These are phyloP conservation scores for Tortrix viridana DNA, from an alignment of 2,888 invertebrate species.

Conservation along the genomic window DNA sequence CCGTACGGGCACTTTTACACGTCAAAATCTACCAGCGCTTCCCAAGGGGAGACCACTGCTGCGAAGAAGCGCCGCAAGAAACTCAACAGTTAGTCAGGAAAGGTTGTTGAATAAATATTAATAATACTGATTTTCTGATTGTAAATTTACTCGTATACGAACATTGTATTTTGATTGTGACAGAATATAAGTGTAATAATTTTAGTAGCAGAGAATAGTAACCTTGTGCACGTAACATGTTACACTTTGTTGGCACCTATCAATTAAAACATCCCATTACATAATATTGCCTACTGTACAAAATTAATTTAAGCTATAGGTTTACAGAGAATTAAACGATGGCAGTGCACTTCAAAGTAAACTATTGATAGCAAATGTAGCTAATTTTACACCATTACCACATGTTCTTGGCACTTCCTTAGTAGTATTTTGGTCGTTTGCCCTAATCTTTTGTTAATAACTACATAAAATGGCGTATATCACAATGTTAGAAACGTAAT, in stretches of 20 bases:
- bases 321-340: slow-evolving; percentile 9
- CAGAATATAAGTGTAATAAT: too few species aligned
- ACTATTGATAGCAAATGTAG: slow-evolving; percentile 45
- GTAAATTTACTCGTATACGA: too few species aligned
- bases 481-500: slow-evolving; percentile 5
- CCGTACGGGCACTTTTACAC: too few species aligned
- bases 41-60: too few species aligned
- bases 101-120: too few species aligned
- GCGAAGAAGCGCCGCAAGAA: too few species aligned
- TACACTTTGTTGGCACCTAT: slow-evolving; percentile 17
- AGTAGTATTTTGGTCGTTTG: slow-evolving; percentile 66
- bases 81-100: too few species aligned
- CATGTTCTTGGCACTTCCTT: slow-evolving; percentile 63
- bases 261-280: slow-evolving; percentile 20
- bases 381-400: slow-evolving; percentile 11
- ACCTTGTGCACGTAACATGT: slow-evolving; percentile 15
- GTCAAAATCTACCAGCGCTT: too few species aligned
- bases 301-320: slow-evolving; percentile 17
- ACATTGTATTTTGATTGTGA: neutral
- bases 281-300: slow-evolving; percentile 20
- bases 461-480: neutral
- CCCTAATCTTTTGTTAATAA: slow-evolving; percentile 55
- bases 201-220: slow-evolving; percentile 1
- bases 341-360: slow-evolving; percentile 22
- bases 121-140: too few species aligned